phyloP scores from a whole-genome alignment of 2,888 invertebrate species.

The Poecilus cupreus region DNA sequence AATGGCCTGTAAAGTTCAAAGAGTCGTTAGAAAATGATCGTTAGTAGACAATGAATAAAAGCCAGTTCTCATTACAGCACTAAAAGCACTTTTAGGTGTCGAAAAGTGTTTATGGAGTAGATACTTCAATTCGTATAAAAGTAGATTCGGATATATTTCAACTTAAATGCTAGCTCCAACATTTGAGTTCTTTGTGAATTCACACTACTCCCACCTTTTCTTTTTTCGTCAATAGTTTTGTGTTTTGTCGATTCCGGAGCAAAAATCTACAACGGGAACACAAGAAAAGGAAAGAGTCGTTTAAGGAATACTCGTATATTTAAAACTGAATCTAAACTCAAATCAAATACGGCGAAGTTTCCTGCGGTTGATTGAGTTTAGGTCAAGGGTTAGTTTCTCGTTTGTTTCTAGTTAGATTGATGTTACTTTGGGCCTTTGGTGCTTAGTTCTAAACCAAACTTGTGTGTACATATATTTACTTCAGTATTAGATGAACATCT shows the following conservation, averaged over 20 bases:
- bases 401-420: slow-evolving; percentile 44
- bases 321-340: slow-evolving; percentile 27
- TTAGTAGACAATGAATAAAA: neutral
- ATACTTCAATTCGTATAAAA: slow-evolving; percentile 35
- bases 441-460: slow-evolving; percentile 17
- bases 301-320: neutral
- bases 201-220: neutral
- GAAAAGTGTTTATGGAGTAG: slow-evolving; percentile 27
- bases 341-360: slow-evolving; percentile 20
- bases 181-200: slow-evolving; percentile 20
- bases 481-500: neutral
- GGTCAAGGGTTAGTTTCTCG: slow-evolving; percentile 35
- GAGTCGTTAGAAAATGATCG: neutral
- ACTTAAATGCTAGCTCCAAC: slow-evolving; percentile 25
- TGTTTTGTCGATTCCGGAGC: slow-evolving; percentile 1
- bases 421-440: slow-evolving; percentile 33
- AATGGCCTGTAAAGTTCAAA: neutral
- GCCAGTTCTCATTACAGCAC: neutral
- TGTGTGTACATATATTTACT: slow-evolving; percentile 33
- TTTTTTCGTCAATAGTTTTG: slow-evolving; percentile 14
- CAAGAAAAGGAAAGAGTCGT: neutral
- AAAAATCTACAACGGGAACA: neutral
- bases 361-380: slow-evolving; percentile 29
- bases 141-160: slow-evolving; percentile 35
- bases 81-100: slow-evolving; percentile 7